Conservation (phyloP, 2,797 vertebrate species). For the Streptopelia turtur region DNA sequence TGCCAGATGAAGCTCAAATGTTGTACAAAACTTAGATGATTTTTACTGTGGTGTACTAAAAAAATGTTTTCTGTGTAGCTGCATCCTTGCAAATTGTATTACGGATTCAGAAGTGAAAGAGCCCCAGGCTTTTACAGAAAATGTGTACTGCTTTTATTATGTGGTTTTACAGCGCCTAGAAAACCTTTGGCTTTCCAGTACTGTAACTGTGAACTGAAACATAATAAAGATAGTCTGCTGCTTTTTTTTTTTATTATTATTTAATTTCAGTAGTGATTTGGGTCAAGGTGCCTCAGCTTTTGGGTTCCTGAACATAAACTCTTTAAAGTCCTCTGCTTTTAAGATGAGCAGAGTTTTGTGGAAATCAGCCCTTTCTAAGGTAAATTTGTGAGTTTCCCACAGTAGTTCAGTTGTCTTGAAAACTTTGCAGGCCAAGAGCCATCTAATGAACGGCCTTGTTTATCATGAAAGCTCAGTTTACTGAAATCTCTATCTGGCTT, state of each 20-base stretch:
- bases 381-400: background rate
- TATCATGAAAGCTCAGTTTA: background rate
- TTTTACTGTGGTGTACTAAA: background rate
- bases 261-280: background rate
- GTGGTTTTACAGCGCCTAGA: conserved; percentile 12
- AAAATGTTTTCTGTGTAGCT: background rate
- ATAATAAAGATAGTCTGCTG: background rate
- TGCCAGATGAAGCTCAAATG: background rate
- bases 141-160: background rate
- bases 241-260: background rate
- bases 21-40: background rate
- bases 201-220: conserved; percentile 1
- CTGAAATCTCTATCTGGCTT: background rate
- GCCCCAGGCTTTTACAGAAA: background rate
- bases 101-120: background rate
- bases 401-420: background rate
- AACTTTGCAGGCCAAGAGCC: background rate
- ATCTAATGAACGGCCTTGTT: background rate
- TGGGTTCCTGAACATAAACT: background rate
- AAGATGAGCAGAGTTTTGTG: background rate
- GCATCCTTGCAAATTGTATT: background rate
- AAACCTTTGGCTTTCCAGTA: conserved; percentile 19
- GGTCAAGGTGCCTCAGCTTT: background rate
- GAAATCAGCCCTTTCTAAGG: background rate
- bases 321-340: background rate